Evolutionary conservation across 1,140 invertebrate species (phyloP).

Genomic region (Leptopilina boulardi): DNA sequence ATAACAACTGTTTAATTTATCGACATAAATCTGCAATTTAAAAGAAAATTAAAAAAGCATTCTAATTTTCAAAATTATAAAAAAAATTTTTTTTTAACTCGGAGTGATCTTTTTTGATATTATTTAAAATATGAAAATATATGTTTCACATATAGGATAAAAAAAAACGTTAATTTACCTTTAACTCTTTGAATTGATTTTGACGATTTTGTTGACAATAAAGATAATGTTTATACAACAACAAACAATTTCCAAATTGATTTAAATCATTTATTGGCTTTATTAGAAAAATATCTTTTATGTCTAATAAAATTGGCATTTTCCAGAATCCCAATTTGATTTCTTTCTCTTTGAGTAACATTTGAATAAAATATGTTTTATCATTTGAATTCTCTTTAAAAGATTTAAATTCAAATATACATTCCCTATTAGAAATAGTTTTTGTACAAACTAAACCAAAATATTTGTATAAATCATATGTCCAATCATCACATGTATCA

Average conservation of each 20-base stretch:
- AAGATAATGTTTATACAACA: constrained; percentile 37
- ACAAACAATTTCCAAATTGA: constrained; percentile 40
- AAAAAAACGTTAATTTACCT: constrained; percentile 42
- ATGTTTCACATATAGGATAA: no score
- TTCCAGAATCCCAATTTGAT: constrained; percentile 43
- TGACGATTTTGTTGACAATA: constrained; percentile 35
- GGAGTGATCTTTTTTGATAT: no score
- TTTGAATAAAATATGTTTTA: constrained; percentile 35
- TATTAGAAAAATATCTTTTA: constrained; percentile 38
- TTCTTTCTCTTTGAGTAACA: constrained; percentile 10
- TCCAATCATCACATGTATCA: no score
- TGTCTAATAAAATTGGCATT: constrained; percentile 42
- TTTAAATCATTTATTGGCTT: constrained; percentile 35
- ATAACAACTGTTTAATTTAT: not conserved
- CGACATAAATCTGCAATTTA: not conserved
- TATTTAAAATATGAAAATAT: no score
- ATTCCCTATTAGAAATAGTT: not conserved
- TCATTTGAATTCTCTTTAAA: not conserved
- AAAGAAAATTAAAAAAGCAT: not conserved
- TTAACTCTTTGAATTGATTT: constrained; percentile 39
- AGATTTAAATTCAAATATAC: constrained; percentile 13
- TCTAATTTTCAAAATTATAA: no score
- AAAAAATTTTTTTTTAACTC: no score
- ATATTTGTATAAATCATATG: constrained; percentile 41
- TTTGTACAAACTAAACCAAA: constrained; percentile 32